Conservation (phyloP, 2,797 vertebrate genomes). For the Peromyscus eremicus region DNA sequence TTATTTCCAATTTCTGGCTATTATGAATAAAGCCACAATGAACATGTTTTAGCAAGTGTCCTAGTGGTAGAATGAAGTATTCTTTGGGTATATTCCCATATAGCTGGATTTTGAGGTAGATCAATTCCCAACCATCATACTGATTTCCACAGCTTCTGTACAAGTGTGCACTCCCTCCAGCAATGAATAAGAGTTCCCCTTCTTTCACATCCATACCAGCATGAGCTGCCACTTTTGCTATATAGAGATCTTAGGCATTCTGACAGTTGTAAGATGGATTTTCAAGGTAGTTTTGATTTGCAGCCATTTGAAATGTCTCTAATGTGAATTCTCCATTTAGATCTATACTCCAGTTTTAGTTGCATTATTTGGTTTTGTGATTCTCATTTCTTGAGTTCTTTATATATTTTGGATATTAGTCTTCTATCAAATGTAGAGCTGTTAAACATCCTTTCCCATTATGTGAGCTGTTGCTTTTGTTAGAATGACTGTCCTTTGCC, state of each 20-base stretch:
- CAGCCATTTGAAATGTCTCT: not conserved
- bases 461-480: not conserved
- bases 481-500: not conserved
- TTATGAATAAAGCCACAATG: not conserved
- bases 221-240: not conserved
- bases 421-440: not conserved
- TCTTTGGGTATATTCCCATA: not conserved
- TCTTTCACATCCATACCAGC: not conserved
- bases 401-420: not conserved
- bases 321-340: not conserved
- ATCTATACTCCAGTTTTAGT: not conserved
- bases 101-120: not conserved
- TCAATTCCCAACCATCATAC: not conserved
- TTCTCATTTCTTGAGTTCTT: not conserved
- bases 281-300: not conserved
- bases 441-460: not conserved
- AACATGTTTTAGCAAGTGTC: not conserved
- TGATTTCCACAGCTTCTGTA: not conserved
- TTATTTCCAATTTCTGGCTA: no score
- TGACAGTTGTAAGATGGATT: not conserved
- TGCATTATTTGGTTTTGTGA: not conserved
- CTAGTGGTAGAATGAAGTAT: not conserved
- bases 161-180: not conserved
- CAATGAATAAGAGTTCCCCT: not conserved
- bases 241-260: not conserved